Evolutionary conservation across 2,888 invertebrate species (phyloP).

Genomic region (Eubasilissa splendida): DNA sequence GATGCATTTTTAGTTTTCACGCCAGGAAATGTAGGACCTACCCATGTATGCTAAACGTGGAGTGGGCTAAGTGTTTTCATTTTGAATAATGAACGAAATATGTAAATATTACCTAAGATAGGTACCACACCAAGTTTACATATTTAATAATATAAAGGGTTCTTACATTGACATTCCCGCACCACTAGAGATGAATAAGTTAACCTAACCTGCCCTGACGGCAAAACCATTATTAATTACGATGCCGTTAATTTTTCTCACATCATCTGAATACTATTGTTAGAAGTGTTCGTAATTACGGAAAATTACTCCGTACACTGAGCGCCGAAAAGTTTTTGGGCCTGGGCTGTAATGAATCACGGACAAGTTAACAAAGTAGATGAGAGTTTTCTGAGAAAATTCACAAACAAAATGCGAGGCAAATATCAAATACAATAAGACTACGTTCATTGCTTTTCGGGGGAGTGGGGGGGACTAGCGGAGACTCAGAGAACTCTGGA

Average conservation of each 20-base stretch:
- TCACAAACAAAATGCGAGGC: constrained; percentile 26
- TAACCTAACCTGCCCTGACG: background rate
- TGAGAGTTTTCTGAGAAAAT: constrained; percentile 29
- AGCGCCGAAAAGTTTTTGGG: background rate
- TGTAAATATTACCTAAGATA: no score
- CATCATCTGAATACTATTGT: constrained; percentile 13
- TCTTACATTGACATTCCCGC: no score
- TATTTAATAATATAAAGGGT: no score
- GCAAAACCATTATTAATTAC: constrained; percentile 4
- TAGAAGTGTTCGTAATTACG: background rate
- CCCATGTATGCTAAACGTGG: no score
- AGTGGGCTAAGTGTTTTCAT: no score
- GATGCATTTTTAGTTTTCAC: no score
- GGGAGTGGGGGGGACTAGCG: background rate
- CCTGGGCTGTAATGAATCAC: constrained; percentile 21
- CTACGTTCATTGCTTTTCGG: background rate
- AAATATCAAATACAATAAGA: constrained; percentile 29
- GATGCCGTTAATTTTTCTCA: constrained; percentile 2
- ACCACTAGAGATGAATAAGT: no score
- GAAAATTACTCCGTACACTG: background rate
- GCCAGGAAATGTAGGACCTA: no score
- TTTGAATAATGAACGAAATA: no score
- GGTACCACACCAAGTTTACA: no score
- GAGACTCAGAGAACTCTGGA: constrained; percentile 6
- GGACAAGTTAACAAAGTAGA: constrained; percentile 30